Conservation (phyloP, 2,888 invertebrate genomes). For the Osedax frankpressi region DNA sequence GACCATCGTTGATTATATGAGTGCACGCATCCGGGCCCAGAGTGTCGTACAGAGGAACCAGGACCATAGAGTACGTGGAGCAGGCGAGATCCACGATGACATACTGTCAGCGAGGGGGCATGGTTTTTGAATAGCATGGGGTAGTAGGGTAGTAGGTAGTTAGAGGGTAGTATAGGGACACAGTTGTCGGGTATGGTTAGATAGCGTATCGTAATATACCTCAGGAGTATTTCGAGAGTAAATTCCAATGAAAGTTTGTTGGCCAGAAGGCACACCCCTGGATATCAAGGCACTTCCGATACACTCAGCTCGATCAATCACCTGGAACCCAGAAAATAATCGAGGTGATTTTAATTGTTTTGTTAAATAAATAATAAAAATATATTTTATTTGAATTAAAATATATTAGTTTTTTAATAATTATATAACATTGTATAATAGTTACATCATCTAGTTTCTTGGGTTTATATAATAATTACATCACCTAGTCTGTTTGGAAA, state of each 20-base stretch:
- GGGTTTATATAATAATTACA: too few relatives aligned
- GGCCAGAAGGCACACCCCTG: conserved; percentile 22
- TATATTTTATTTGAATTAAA: too few relatives aligned
- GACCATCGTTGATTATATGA: conserved; percentile 11
- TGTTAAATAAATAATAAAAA: too few relatives aligned
- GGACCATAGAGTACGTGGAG: conserved; percentile 83
- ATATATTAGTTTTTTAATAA: too few relatives aligned
- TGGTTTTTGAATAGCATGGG: background rate
- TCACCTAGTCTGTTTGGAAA: too few relatives aligned
- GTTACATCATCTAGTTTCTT: too few relatives aligned
- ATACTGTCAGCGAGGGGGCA: conserved; percentile 52
- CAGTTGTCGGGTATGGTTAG: background rate
- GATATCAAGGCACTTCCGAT: conserved; percentile 26
- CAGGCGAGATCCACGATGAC: conserved; percentile 82
- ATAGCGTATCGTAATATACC: conserved; percentile 16
- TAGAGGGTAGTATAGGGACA: background rate
- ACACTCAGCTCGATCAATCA: conserved; percentile 24
- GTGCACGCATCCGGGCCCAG: conserved; percentile 47
- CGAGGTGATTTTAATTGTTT: too few relatives aligned
- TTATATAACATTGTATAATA: too few relatives aligned
- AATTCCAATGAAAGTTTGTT: conserved; percentile 25
- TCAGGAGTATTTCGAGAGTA: conserved; percentile 25
- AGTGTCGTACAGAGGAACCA: conserved; percentile 90
- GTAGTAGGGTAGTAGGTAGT: background rate
- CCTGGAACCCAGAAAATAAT: conserved; percentile 18